phyloP scores from a whole-genome alignment of 2,888 invertebrate species.

The Melanargia galathea region DNA sequence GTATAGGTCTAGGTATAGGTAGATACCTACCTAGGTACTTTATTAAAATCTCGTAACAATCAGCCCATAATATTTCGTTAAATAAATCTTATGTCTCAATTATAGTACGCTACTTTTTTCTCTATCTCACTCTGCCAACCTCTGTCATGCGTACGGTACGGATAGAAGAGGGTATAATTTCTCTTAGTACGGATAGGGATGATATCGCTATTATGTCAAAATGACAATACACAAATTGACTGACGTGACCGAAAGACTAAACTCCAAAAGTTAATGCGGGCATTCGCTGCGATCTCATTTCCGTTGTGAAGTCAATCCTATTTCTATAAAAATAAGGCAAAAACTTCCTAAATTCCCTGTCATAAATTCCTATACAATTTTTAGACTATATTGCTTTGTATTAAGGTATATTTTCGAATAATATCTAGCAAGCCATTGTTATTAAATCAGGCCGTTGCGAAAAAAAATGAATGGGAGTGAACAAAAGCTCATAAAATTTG shows the following conservation, averaged over 20 bases:
- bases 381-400: slow-evolving; percentile 8
- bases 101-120: too few relatives aligned
- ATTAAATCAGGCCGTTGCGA: slow-evolving; percentile 54
- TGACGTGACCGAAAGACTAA: slow-evolving; percentile 79
- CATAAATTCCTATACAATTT: slow-evolving; percentile 9
- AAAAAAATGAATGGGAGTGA: slow-evolving; percentile 69
- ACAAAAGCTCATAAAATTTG: slow-evolving; percentile 80
- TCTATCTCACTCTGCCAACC: too few relatives aligned
- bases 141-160: too few relatives aligned
- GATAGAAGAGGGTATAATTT: too few relatives aligned
- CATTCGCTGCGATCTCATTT: slow-evolving; percentile 38
- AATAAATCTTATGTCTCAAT: too few relatives aligned
- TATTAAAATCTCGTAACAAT: too few relatives aligned
- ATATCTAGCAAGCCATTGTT: slow-evolving; percentile 49
- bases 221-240: slow-evolving; percentile 82
- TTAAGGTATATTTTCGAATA: slow-evolving; percentile 45
- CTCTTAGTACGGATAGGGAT: slow-evolving; percentile 68
- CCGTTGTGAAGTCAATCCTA: slow-evolving; percentile 47
- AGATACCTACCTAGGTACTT: too few relatives aligned
- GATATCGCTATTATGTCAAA: slow-evolving; percentile 79
- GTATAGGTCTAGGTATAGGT: too few relatives aligned
- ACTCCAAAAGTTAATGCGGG: slow-evolving; percentile 74
- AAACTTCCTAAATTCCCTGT: slow-evolving; percentile 27
- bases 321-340: slow-evolving; percentile 31
- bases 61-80: too few relatives aligned